A percentile compares a stretch with the other conserved stretches of the same genome.
phyloP scores from a whole-genome alignment of 2,113 vertebrate genomes.

The Microcebus murinus region DNA sequence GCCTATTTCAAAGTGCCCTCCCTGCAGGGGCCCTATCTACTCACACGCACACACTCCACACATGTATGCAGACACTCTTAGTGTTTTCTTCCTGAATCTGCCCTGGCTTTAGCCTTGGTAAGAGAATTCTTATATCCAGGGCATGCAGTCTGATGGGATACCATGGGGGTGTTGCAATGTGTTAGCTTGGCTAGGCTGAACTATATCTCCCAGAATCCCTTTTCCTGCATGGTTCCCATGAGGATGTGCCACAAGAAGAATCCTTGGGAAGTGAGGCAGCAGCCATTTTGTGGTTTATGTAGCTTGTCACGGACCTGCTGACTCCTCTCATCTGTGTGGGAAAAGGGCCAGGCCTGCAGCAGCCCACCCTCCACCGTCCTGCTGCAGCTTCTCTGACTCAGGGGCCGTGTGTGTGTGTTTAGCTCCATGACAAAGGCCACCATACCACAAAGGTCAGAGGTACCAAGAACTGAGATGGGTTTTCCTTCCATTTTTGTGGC shows the following conservation, averaged over 20 bases:
- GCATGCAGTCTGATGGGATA: not conserved
- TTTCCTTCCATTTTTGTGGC: not conserved
- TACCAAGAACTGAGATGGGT: too few species aligned
- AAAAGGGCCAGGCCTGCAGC: not conserved
- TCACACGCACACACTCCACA: fast-evolving
- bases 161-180: not conserved
- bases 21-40: not conserved
- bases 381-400: not conserved
- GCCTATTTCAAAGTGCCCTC: not conserved
- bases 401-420: not conserved
- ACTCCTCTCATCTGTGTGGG: not conserved
- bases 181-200: not conserved
- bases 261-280: not conserved
- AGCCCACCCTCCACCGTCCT: fast-evolving
- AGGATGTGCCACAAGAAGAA: not conserved
- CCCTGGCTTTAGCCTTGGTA: not conserved
- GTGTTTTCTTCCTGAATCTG: not conserved
- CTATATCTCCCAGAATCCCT: not conserved
- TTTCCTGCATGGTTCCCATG: not conserved
- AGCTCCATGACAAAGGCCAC: not conserved
- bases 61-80: not conserved
- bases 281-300: not conserved
- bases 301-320: not conserved
- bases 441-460: not conserved
- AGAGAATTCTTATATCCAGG: not conserved